phyloP scores from a whole-genome alignment of 2,797 vertebrate genomes.

The Carapus acus region DNA sequence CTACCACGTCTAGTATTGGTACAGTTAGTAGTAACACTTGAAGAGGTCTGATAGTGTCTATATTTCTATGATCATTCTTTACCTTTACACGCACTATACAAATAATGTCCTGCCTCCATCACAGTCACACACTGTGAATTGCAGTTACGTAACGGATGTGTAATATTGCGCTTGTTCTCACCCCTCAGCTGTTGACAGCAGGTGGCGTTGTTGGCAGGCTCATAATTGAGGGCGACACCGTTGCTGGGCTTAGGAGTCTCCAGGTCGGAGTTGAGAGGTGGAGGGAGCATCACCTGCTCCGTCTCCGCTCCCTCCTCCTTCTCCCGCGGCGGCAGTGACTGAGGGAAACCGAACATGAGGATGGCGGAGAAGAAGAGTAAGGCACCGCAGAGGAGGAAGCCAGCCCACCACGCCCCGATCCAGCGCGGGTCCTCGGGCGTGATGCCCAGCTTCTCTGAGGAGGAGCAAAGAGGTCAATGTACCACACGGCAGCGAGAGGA shows the following conservation, averaged over 20 bases:
- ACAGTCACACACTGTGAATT: neutral
- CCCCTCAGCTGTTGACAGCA: conserved; percentile 97
- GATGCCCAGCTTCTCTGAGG: conserved; percentile 82
- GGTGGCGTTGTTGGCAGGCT: conserved; percentile 74
- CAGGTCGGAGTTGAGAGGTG: conserved; percentile 67
- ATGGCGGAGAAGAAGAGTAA: conserved; percentile 96
- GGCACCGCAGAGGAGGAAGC: conserved; percentile 96
- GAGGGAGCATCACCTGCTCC: conserved; percentile 91
- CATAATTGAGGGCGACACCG: conserved; percentile 72
- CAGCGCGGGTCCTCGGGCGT: conserved; percentile 94
- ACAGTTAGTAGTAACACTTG: too few relatives aligned
- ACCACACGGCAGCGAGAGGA: too few relatives aligned
- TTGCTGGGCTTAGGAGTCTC: conserved; percentile 87
- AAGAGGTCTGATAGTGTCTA: too few relatives aligned
- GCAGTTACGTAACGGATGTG: neutral
- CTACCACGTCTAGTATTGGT: too few relatives aligned
- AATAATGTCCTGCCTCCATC: too few relatives aligned
- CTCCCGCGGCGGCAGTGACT: conserved; percentile 77
- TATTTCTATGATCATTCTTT: too few relatives aligned
- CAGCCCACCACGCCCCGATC: conserved; percentile 99
- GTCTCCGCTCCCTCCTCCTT: conserved; percentile 75
- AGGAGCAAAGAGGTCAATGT: conserved; percentile 9
- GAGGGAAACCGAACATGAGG: conserved; percentile 96
- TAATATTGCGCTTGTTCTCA: conserved; percentile 47
- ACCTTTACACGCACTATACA: too few relatives aligned